Evolutionary conservation across 2,888 invertebrate species (phyloP).

Genomic region (Melinopterus prodromus): DNA sequence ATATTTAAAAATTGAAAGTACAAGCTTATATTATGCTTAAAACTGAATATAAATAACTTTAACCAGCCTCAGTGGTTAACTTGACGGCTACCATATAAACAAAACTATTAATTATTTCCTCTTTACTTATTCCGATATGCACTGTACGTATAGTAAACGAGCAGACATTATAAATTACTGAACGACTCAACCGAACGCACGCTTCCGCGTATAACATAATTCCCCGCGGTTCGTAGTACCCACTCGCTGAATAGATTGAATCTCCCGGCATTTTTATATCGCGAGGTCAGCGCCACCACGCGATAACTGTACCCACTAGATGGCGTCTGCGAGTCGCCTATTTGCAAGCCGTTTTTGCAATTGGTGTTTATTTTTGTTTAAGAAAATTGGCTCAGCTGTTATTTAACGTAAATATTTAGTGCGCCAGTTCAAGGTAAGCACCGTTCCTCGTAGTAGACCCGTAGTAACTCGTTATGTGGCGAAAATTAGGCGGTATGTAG

Average conservation of each 20-base stretch:
- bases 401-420: constrained; percentile 39
- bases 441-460: constrained; percentile 15
- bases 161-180: neutral
- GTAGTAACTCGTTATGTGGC: constrained; percentile 28
- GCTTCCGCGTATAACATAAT: neutral
- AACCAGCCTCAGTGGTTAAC: too few species aligned
- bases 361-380: constrained; percentile 40
- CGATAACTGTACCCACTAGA: constrained; percentile 17
- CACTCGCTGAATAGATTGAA: neutral
- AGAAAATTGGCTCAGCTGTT: constrained; percentile 39
- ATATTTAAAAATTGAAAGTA: too few species aligned
- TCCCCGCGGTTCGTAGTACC: neutral
- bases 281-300: neutral
- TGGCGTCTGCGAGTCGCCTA: constrained; percentile 38
- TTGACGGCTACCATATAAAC: too few species aligned
- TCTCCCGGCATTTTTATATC: neutral
- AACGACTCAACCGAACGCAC: neutral
- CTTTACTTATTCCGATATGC: too few species aligned
- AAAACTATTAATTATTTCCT: too few species aligned
- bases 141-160: neutral
- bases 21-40: too few species aligned
- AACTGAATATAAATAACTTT: too few species aligned
- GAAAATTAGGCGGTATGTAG: constrained; percentile 35
- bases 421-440: constrained; percentile 38
- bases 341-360: constrained; percentile 38